A percentile compares a stretch with the other conserved stretches of the same genome.
These are phyloP conservation scores for Papilio machaon DNA, from an alignment of 1,140 invertebrate species.

Conservation along the genomic window DNA sequence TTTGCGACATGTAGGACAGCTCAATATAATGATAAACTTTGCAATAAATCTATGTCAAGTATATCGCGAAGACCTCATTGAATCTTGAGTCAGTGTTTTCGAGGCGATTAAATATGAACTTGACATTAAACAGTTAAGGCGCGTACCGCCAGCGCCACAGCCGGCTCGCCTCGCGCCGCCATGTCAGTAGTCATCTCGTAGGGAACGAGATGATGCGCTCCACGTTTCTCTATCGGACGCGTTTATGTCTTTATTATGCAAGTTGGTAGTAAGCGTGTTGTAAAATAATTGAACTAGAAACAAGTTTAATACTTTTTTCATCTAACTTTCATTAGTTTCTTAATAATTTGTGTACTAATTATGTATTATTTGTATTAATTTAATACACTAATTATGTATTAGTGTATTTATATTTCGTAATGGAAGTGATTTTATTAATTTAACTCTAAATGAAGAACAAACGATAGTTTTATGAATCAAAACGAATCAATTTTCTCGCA, in stretches of 20 bases:
- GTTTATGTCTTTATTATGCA: conserved; percentile 20
- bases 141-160: not conserved
- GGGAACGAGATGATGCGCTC: not conserved
- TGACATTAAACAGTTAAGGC: not conserved
- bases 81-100: conserved; percentile 6
- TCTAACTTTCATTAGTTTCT: too few relatives aligned
- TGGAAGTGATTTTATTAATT: not conserved
- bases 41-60: conserved; percentile 16
- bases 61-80: not conserved
- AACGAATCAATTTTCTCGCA: conserved; percentile 1
- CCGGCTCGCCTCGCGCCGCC: not conserved
- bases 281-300: not conserved
- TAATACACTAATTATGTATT: too few relatives aligned
- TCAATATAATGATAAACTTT: not conserved
- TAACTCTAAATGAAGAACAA: not conserved
- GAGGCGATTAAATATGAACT: conserved; percentile 11
- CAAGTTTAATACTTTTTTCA: too few relatives aligned
- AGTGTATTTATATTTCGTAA: too few relatives aligned
- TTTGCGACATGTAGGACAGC: not conserved
- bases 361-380: not conserved
- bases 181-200: not conserved
- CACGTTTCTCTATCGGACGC: not conserved
- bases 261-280: not conserved
- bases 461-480: not conserved
- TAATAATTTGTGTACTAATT: too few relatives aligned